Evolutionary conservation across 2,113 vertebrate genomes (phyloP).

Genomic region (Chaetura pelagica): DNA sequence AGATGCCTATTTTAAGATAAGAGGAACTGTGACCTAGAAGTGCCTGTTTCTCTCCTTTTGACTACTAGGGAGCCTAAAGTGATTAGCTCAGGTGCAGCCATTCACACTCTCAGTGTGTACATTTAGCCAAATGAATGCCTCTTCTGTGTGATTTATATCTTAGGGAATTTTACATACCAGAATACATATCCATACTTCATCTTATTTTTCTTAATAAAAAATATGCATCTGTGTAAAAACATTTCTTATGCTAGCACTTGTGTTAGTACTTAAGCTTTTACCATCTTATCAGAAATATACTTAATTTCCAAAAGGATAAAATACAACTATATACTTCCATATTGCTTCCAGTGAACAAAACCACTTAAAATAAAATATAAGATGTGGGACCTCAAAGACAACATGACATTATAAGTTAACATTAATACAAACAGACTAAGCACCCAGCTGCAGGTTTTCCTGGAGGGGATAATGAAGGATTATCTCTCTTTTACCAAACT

Average conservation of each 20-base stretch:
- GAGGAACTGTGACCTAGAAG: constrained; percentile 63
- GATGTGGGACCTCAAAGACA: neutral
- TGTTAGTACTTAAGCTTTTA: neutral
- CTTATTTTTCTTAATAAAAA: neutral
- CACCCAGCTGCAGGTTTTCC: neutral
- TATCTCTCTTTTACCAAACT: neutral
- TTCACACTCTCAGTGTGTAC: neutral
- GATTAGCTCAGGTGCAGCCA: constrained; percentile 32
- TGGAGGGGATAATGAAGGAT: neutral
- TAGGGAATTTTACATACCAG: neutral
- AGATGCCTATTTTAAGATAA: constrained; percentile 60
- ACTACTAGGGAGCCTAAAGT: constrained; percentile 15
- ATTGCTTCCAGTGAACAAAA: neutral
- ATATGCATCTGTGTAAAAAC: neutral
- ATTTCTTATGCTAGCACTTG: neutral
- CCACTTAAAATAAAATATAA: neutral
- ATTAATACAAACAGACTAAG: neutral
- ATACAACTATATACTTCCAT: neutral
- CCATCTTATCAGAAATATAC: neutral
- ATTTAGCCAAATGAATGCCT: constrained; percentile 9
- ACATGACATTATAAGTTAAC: neutral
- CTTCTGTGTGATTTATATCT: constrained; percentile 2
- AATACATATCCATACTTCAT: neutral
- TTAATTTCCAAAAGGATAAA: neutral
- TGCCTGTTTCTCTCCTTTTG: constrained; percentile 41